phyloP scores from a whole-genome alignment of 2,888 invertebrate genomes.

The Caenorhabditis parvicauda region DNA sequence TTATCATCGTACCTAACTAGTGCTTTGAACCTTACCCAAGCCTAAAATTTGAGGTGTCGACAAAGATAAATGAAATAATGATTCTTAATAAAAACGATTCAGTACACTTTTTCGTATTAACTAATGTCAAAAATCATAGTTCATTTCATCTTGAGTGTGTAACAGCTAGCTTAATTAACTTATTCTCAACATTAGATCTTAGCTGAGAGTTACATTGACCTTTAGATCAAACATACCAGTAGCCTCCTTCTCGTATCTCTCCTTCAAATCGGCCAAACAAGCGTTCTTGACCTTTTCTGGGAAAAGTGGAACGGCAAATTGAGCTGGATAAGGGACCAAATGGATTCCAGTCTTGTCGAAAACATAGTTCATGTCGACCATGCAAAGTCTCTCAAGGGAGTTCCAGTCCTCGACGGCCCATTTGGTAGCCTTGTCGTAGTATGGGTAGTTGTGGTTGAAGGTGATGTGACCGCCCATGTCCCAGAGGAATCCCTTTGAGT shows the following conservation, averaged over 20 bases:
- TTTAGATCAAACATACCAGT: no score
- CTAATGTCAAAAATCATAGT: no score
- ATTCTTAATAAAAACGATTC: no score
- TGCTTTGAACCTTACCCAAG: no score
- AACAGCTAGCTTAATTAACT: no score
- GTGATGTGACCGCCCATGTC: constrained; percentile 63
- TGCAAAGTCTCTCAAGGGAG: constrained; percentile 54
- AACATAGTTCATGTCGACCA: constrained; percentile 60
- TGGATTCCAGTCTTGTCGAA: constrained; percentile 54
- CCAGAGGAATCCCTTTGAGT: constrained; percentile 61
- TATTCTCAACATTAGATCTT: no score
- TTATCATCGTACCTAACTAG: no score
- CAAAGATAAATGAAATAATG: no score
- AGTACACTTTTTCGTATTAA: no score
- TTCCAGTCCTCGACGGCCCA: constrained; percentile 62
- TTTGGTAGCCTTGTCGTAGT: constrained; percentile 59
- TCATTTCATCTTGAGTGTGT: no score
- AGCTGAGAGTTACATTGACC: no score
- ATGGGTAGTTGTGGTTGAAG: constrained; percentile 61
- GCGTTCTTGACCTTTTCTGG: constrained; percentile 52
- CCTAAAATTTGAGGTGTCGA: no score
- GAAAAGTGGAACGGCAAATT: constrained; percentile 61
- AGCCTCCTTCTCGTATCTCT: constrained; percentile 60
- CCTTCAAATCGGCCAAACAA: constrained; percentile 55
- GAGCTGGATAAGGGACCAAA: constrained; percentile 60